These are phyloP conservation scores for Oreohelix idahoensis DNA, from an alignment of 1,140 invertebrate genomes.

Conservation along the genomic window DNA sequence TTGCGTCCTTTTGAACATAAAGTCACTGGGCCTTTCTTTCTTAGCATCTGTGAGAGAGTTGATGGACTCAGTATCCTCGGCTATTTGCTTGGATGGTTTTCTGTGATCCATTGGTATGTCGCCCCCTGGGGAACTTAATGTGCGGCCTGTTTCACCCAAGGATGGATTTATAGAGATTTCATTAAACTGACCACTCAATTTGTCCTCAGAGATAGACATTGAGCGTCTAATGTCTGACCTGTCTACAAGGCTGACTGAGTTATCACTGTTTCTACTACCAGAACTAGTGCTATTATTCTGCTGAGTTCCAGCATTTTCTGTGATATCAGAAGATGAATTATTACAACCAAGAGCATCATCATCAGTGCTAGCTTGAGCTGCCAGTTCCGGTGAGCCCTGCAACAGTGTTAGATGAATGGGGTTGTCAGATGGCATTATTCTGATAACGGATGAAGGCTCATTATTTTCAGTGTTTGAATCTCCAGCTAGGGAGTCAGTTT, in stretches of 20 bases:
- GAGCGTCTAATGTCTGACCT: conserved; percentile 18
- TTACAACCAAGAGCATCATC: neutral
- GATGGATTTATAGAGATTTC: conserved; percentile 17
- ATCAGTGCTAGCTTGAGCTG: neutral
- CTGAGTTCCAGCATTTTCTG: neutral
- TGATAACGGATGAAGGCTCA: neutral
- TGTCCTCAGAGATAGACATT: conserved; percentile 32
- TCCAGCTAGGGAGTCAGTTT: neutral
- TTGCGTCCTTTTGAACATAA: conserved; percentile 40
- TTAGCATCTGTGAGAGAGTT: conserved; percentile 32
- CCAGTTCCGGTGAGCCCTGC: neutral
- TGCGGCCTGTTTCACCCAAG: neutral
- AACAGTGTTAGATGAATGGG: neutral
- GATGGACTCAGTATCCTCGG: conserved; percentile 33
- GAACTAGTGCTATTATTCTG: neutral
- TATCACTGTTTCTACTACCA: neutral
- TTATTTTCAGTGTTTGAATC: neutral
- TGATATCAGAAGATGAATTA: neutral
- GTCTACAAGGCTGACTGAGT: neutral
- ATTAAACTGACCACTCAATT: conserved; percentile 25
- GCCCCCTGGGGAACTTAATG: conserved; percentile 1
- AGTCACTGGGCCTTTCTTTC: conserved; percentile 31
- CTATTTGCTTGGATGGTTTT: neutral
- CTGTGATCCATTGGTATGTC: neutral
- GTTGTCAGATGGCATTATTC: neutral